phyloP scores from a whole-genome alignment of 2,797 vertebrate species.

The Typhlichthys subterraneus region DNA sequence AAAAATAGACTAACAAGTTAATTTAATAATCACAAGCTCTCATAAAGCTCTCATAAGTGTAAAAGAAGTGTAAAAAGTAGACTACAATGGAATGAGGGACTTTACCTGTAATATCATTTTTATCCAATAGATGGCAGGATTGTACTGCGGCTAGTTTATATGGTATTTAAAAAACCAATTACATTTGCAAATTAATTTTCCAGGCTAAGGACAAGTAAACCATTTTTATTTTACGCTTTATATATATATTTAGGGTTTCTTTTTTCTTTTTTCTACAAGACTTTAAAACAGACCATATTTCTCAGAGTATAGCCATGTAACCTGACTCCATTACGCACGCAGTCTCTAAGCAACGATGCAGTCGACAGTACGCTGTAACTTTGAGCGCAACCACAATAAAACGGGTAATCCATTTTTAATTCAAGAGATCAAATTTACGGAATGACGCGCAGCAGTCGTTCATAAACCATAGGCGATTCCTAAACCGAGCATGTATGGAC shows the following conservation, averaged over 20 bases:
- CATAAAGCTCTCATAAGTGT: too few species aligned
- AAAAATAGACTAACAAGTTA: background rate
- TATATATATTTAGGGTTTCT: background rate
- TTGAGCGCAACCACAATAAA: background rate
- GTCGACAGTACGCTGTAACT: conserved; percentile 2
- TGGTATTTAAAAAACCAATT: background rate
- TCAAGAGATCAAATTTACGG: background rate
- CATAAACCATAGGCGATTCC: background rate
- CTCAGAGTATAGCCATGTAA: too few species aligned
- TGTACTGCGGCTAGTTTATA: conserved; percentile 1
- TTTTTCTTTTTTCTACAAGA: too few species aligned
- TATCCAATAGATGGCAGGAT: conserved; percentile 51
- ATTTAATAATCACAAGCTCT: background rate
- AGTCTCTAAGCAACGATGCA: conserved; percentile 63
- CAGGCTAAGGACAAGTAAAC: background rate
- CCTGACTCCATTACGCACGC: background rate
- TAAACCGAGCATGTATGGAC: conserved; percentile 55
- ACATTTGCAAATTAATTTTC: background rate
- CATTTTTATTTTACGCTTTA: background rate
- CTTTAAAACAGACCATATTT: too few species aligned
- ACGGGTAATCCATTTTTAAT: conserved; percentile 1
- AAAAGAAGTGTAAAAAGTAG: too few species aligned
- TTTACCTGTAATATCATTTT: background rate
- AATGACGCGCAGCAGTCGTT: background rate
- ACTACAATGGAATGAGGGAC: too few species aligned